These are phyloP conservation scores for Polypedilum vanderplanki DNA, from an alignment of 1,140 invertebrate species.

Conservation along the genomic window DNA sequence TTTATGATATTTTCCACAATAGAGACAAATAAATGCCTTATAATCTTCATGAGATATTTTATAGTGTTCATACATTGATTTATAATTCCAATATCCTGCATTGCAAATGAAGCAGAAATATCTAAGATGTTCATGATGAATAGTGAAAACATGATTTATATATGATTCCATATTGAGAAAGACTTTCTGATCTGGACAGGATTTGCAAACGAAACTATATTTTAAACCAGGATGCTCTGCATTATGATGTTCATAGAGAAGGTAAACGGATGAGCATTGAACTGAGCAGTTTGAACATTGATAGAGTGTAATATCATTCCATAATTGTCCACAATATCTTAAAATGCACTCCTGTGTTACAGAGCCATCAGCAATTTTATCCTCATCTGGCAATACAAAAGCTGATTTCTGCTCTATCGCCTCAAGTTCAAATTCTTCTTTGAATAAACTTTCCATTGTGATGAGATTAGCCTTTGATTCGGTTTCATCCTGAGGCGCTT, in stretches of 20 bases:
- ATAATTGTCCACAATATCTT: not conserved
- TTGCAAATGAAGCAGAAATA: not conserved
- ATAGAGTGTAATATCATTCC: not conserved
- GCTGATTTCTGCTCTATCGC: not conserved
- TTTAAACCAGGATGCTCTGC: not conserved
- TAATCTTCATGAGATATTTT: not conserved
- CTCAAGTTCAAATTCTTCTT: not conserved
- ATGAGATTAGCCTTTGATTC: not conserved
- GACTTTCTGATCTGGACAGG: not conserved
- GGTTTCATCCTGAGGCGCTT: not conserved
- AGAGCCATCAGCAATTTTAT: not conserved
- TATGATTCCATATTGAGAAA: slow-evolving; percentile 12
- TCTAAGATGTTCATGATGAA: not conserved
- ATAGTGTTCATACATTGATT: not conserved
- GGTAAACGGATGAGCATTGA: not conserved
- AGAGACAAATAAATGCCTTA: not conserved
- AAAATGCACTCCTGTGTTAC: not conserved
- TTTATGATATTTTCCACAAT: slow-evolving; percentile 16
- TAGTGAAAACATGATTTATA: not conserved
- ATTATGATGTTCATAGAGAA: not conserved
- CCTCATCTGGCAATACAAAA: not conserved
- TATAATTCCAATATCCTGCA: slow-evolving; percentile 16
- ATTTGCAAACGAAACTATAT: not conserved
- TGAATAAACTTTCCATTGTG: not conserved
- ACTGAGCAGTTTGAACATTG: not conserved